Conservation (phyloP, 35 echinoderm and acorn worm species). For the Ophioderma brevispina region DNA sequence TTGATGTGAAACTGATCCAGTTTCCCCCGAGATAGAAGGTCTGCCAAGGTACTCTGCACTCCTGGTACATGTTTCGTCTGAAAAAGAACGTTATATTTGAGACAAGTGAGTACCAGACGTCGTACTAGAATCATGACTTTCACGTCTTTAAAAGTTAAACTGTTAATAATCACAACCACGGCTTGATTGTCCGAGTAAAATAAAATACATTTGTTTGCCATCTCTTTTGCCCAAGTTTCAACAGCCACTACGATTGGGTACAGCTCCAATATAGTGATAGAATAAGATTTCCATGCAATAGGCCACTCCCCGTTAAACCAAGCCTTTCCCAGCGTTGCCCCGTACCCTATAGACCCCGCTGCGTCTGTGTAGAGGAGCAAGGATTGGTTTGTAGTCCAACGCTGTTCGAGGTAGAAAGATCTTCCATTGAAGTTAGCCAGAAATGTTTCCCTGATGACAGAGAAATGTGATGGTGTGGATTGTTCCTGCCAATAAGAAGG, state of each 20-base stretch:
- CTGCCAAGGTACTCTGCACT: neutral
- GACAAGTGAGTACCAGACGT: neutral
- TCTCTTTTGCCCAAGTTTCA: neutral
- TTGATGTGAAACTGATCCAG: neutral
- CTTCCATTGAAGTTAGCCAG: no score
- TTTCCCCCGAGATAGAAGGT: neutral
- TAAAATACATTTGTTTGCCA: slow-evolving; percentile 11
- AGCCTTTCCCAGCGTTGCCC: neutral
- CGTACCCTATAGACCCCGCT: slow-evolving; percentile 16
- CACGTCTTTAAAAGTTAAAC: neutral
- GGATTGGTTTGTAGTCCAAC: no score
- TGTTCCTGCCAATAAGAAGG: neutral
- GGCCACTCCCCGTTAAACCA: slow-evolving; percentile 31
- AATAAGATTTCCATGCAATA: neutral
- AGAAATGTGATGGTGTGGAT: neutral
- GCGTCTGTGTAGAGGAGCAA: slow-evolving; percentile 25
- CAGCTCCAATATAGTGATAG: neutral
- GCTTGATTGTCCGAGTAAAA: slow-evolving; percentile 23
- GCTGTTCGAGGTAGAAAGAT: no score
- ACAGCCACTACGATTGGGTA: neutral
- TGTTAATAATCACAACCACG: neutral
- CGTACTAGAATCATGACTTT: neutral
- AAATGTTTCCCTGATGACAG: neutral
- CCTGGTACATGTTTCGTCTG: neutral
- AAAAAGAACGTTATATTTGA: neutral